Evolutionary conservation across 2,888 invertebrate genomes (phyloP), one percentile per base, ranked within the genome.

Genomic region (Ypsolopha sequella): DNA sequence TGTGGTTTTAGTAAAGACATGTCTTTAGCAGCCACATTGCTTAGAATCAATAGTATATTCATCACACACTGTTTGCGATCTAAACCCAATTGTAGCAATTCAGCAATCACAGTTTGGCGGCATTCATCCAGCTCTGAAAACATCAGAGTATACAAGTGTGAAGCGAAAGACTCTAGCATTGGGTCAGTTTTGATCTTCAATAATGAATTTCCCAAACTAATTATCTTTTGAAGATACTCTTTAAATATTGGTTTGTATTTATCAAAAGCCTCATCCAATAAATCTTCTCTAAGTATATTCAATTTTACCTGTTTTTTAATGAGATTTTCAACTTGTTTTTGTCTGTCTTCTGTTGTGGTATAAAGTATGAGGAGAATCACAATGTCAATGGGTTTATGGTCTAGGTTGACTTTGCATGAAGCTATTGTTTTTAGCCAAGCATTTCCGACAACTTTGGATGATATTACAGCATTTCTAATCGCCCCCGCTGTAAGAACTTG

Each of bases 311-410:
- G 89, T 56, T 90, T 90, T 63, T 88, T 89, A 54, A 93, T 85
- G 41, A 91, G 64, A 56, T 79, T 84, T 66, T 93, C 91, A 13
- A 92, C 85, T 58, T 85, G 85, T 55, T 87, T 86, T 61, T 90
- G 89, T 59, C 89, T 89, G 41, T 88, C 88, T 63, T 89, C 89
- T 51, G 88, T 82, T 50, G 87, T 86, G n/a, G 89, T 85, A 58
- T 91, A 89, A 14, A 92, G 72, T 59, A 92, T 85, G n/a, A 92
- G 66, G 13, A 93, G 68, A 56, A 93, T 79, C 13, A 92, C 73
- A 50, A 93, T 80, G 74, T 94, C 93, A 54, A 94, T 84, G 1
- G 92, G 87, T 74, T 91, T 91, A 55, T 90, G 88, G 53, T 90
- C 89, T 41, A 81, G 72, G 51, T 65, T 69, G 0, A 68, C 56